These are phyloP conservation scores for Disparrhopalites patrizii DNA, from an alignment of 2,888 invertebrate genomes.

Conservation along the genomic window DNA sequence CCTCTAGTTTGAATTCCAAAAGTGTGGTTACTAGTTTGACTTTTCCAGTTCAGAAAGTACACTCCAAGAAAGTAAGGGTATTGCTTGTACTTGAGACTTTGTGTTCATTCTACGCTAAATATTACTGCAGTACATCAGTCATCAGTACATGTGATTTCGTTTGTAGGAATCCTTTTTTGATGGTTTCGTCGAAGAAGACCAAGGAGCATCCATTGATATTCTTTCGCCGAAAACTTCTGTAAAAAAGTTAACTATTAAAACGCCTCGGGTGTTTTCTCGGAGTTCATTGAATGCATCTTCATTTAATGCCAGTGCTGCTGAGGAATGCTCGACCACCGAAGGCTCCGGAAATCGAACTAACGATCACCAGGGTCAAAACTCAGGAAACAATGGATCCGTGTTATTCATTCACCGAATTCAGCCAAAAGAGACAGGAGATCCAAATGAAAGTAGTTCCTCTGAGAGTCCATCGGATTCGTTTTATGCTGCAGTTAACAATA, in stretches of 20 bases:
- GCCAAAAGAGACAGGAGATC: not conserved
- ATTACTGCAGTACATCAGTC: not conserved
- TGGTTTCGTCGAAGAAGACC: conserved; percentile 76
- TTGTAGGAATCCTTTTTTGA: conserved; percentile 74
- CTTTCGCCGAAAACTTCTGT: conserved; percentile 42
- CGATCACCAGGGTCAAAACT: not conserved
- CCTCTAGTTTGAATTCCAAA: conserved; percentile 33
- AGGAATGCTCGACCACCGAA: not conserved
- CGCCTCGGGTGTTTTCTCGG: conserved; percentile 17
- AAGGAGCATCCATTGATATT: conserved; percentile 40
- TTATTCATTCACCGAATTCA: not conserved
- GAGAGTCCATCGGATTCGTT: conserved; percentile 25
- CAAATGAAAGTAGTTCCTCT: conserved; percentile 15
- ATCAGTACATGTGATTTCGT: conserved; percentile 20
- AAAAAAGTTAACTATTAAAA: conserved; percentile 43
- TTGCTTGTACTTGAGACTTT: not conserved
- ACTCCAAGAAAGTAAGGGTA: conserved; percentile 35
- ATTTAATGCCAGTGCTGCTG: not conserved
- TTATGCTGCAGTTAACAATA: conserved; percentile 25
- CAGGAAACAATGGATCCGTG: conserved; percentile 6
- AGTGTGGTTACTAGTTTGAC: conserved; percentile 32
- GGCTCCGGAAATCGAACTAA: conserved; percentile 1
- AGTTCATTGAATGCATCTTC: conserved; percentile 16
- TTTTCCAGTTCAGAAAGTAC: conserved; percentile 34
- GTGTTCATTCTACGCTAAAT: not conserved